Conservation (phyloP, 1,140 invertebrate species). For the Chrysopa pallens region DNA sequence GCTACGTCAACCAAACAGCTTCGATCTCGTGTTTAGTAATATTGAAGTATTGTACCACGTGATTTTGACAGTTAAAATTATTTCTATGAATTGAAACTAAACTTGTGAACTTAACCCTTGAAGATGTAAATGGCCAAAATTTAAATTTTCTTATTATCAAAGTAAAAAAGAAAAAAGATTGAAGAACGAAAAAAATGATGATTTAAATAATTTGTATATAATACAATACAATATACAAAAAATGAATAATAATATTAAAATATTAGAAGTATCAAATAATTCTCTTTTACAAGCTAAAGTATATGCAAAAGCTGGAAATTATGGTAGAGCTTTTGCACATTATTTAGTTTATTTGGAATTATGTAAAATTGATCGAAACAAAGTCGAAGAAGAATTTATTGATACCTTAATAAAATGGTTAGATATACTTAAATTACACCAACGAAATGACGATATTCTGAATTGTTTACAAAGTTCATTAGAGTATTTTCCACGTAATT, state of each 20-base stretch:
- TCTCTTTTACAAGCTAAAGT: neutral
- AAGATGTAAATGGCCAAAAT: too few species aligned
- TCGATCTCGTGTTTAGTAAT: too few species aligned
- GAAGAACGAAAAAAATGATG: too few species aligned
- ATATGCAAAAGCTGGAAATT: constrained; percentile 1
- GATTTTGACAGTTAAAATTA: too few species aligned
- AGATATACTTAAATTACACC: constrained; percentile 2
- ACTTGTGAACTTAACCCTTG: too few species aligned
- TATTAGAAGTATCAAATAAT: neutral
- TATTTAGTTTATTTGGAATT: constrained; percentile 10
- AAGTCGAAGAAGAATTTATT: constrained; percentile 9
- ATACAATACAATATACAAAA: too few species aligned
- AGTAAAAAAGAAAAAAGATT: too few species aligned
- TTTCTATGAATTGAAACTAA: too few species aligned
- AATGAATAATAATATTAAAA: neutral
- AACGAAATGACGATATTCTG: constrained; percentile 2
- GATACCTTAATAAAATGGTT: constrained; percentile 7
- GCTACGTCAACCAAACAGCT: too few species aligned
- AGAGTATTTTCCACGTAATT: neutral
- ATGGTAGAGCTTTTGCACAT: constrained; percentile 13
- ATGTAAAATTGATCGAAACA: constrained; percentile 6
- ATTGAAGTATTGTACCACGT: too few species aligned
- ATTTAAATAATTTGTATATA: too few species aligned
- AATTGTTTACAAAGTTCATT: neutral
- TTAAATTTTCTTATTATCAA: too few species aligned